These are phyloP conservation scores for Speoplatyrhinus poulsoni DNA, from an alignment of 2,113 vertebrate genomes.

Conservation along the genomic window DNA sequence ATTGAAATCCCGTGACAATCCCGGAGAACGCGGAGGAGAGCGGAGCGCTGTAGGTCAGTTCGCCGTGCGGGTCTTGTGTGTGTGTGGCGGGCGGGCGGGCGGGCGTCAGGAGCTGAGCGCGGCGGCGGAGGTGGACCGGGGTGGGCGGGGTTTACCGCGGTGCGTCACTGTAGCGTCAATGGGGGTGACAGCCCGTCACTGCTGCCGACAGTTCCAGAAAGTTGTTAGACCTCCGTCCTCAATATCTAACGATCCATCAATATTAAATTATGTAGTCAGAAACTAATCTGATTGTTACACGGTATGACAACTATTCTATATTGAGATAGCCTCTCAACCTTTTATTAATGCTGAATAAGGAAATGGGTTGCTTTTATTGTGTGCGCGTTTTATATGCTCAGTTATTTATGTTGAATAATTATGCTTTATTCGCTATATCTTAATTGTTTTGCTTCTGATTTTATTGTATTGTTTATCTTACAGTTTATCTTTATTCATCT, in stretches of 20 bases:
- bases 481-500: background rate
- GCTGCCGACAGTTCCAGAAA: slow-evolving; percentile 71
- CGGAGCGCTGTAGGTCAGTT: slow-evolving; percentile 60
- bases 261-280: too few species aligned
- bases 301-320: too few species aligned
- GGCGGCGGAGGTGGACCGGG: slow-evolving; percentile 51
- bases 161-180: slow-evolving; percentile 53
- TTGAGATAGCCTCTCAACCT: too few species aligned
- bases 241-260: too few species aligned
- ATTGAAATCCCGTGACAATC: slow-evolving; percentile 83
- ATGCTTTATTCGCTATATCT: background rate
- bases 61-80: slow-evolving; percentile 73
- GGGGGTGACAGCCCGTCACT: slow-evolving; percentile 52
- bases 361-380: background rate
- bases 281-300: too few species aligned
- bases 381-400: background rate
- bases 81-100: slow-evolving; percentile 51
- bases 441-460: background rate
- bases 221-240: background rate
- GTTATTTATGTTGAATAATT: background rate
- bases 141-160: slow-evolving; percentile 57
- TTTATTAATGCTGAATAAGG: too few species aligned
- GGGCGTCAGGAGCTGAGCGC: slow-evolving; percentile 58
- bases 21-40: slow-evolving; percentile 78
- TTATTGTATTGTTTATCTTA: too few species aligned